Evolutionary conservation across 2,888 invertebrate genomes (phyloP).

Genomic region (Euplexia lucipara): DNA sequence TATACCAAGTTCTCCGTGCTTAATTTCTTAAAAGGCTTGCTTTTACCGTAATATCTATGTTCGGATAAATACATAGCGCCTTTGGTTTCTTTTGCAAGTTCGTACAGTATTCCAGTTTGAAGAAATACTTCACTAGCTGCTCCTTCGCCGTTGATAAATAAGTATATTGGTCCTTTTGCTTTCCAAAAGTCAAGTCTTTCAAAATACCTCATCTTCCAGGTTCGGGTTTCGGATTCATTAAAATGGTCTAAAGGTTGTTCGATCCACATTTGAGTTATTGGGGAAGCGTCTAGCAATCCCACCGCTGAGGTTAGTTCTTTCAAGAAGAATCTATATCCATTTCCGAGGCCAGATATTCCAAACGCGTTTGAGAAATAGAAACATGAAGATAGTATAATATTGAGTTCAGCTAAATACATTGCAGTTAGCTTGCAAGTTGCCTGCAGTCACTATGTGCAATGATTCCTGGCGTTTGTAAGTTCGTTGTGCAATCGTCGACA

Average conservation of each 20-base stretch:
- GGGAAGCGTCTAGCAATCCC: constrained; percentile 57
- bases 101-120: constrained; percentile 77
- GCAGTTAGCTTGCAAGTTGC: neutral
- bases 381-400: constrained; percentile 60
- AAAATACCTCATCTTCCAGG: constrained; percentile 84
- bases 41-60: constrained; percentile 85
- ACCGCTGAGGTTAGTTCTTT: constrained; percentile 67
- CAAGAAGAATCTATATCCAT: constrained; percentile 72
- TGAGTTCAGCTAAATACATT: constrained; percentile 63
- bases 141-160: constrained; percentile 83
- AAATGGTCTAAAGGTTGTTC: constrained; percentile 83
- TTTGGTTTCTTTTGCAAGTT: constrained; percentile 83
- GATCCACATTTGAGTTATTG: constrained; percentile 74
- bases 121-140: constrained; percentile 74
- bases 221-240: constrained; percentile 71
- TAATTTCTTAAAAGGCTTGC: constrained; percentile 78
- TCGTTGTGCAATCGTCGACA: constrained; percentile 7
- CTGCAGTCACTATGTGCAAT: neutral
- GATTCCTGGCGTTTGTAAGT: constrained; percentile 10
- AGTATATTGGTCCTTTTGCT: constrained; percentile 78
- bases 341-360: constrained; percentile 68
- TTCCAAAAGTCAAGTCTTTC: constrained; percentile 79
- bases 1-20: constrained; percentile 76
- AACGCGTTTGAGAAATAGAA: constrained; percentile 64
- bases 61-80: constrained; percentile 83